Evolutionary conservation across 2,888 invertebrate species (phyloP).

Genomic region (Phaonia tiefii): DNA sequence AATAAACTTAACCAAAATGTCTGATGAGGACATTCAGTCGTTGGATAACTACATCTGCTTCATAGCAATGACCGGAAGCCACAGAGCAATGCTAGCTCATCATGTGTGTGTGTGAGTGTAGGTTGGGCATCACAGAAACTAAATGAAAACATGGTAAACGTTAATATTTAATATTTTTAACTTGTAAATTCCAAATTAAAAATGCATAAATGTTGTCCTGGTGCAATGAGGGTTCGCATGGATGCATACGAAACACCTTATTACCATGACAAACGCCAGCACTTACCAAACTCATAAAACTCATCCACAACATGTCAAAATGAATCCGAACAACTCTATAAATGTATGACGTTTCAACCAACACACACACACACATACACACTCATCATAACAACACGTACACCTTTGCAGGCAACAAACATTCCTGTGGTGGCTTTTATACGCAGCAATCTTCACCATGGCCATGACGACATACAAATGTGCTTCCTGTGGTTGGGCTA

Average conservation of each 20-base stretch:
- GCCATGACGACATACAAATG: conserved; percentile 13
- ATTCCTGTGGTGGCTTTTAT: conserved; percentile 15
- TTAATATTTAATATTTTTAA: conserved; percentile 78
- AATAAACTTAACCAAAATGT: conserved; percentile 8
- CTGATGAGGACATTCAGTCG: conserved; percentile 27
- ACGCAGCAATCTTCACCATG: conserved; percentile 23
- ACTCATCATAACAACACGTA: not conserved
- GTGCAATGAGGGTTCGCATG: conserved; percentile 30
- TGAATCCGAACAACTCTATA: conserved; percentile 62
- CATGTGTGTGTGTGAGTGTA: not conserved
- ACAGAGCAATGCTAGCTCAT: not conserved
- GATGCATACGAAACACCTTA: conserved; percentile 47
- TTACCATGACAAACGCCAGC: conserved; percentile 61
- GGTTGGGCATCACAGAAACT: not conserved
- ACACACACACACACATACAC: not conserved
- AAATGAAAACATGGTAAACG: conserved; percentile 57
- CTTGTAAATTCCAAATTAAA: conserved; percentile 77
- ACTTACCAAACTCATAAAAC: conserved; percentile 40
- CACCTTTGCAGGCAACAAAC: not conserved
- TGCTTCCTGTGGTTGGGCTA: conserved; percentile 20
- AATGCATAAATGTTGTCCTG: conserved; percentile 68
- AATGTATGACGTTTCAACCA: conserved; percentile 39
- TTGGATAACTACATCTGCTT: conserved; percentile 3
- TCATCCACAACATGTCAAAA: conserved; percentile 56
- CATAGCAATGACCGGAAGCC: not conserved